Base-by-base conservation (phyloP, 2,113 vertebrate genomes). In the Globicephala melas region DNA sequence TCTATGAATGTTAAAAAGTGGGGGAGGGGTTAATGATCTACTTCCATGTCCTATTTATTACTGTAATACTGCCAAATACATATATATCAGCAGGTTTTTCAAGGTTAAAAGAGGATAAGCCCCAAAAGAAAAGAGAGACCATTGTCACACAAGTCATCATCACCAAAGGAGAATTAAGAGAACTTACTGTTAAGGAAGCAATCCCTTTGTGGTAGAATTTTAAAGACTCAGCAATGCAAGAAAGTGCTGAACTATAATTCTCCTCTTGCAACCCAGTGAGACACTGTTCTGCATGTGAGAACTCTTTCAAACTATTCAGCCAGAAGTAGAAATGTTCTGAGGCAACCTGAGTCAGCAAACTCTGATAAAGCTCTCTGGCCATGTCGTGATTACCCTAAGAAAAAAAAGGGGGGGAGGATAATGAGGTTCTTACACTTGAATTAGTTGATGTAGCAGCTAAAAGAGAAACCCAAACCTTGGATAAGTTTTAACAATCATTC, bases 241-340 rank as follows among this genome's bases (percentile, higher is more conserved):
- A 99, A 98, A 99, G 99, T 1, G 99, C 99, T 1, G 99, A 99
- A 28, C 99, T 99, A 95, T 99, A 99, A 98, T 99, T 99, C 28
- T 99, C 98, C n/a, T 99, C 99, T 88, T 99, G 98, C 97, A 99
- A 98, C 47, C 98, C 99, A 12, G 99, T 99, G 96, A 99, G 98
- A 94, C 99, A 99, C 98, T 99, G 99, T 94, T 99, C 99, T 0
- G 99, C 99, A 71, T 99, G 99, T 25, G 99, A 99, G 96, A 99
- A 99, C 98, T 99, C 99, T 98, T 99, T 99, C 98, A 99, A 98
- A 97, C 99, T 99, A 97, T 99, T 99, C 71, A 99, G 99, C 99
- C 99, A 99, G 98, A 99, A 99, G 99, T 99, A 99, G 98, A 99
- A 99, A 98, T 99, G 99, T 83, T 99, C 99, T 0, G 99, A 99